Base-by-base conservation (phyloP, 2,888 invertebrate genomes). In the Philopedon plagiatum region DNA sequence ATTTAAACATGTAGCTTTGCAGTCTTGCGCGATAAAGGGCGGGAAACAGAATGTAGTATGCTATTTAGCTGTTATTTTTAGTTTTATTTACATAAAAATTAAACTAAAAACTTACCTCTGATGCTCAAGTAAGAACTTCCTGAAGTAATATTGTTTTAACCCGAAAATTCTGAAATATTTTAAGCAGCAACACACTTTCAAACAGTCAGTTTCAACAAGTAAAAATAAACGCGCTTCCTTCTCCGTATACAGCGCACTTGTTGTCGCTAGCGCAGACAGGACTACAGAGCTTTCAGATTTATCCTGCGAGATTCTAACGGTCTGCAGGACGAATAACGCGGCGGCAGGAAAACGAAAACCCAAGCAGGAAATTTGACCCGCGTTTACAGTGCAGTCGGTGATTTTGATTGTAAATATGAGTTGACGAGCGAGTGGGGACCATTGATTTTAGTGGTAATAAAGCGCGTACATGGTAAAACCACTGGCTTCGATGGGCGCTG, bases 401-500 rank as follows among this genome's bases (percentile, higher is more conserved):
- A 54, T 39, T 64, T 64, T 21, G 51, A 51, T 57, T 57, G 29
- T 37, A n/a, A n/a, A n/a, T n/a, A n/a, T n/a, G 21, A 13, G 37
- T 15, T 19, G 11, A 15, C 9, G 2, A n/a, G 15, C 26, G 29
- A 13, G 56, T 21, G 56, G 65, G 57, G 56, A 65, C 32, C 56
- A 65, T 65, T 39, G 65, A 65, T 65, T 65, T 41, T 13, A 26
- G 26, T 5, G 56, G 46, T 44, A n/a, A n/a, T n/a, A 29, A 29
- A 32, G 26, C 13, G 60, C 61, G 46, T 19, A 15, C 15, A 26
- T 64, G 64, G 64, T 64, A 64, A 65, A 65, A 65, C 23, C 54
- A 51, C 13, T 34, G 54, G 9, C 15, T 37, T 13, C 34, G 8
- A 3, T 7, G 4, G 41, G n/a, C 19, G 5, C 15, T 37, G 41